Base-by-base conservation (phyloP, 2,888 invertebrate genomes). In the Mantis religiosa region DNA sequence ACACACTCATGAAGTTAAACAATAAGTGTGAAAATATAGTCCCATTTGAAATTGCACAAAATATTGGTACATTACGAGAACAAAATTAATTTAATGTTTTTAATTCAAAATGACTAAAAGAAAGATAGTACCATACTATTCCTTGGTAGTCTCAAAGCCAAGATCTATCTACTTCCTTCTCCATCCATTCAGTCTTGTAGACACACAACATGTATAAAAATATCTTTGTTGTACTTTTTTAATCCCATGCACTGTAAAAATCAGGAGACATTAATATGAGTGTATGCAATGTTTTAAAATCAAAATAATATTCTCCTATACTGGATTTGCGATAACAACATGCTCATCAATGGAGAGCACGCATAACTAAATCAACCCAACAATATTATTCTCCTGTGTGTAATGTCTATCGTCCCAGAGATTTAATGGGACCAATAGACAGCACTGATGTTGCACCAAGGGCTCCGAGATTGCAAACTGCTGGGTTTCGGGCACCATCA, bases 401-500 rank as follows among this genome's bases (percentile, higher is more conserved):
- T 20, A 15, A 9, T 7, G 41, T 82, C 27, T 87, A 87, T 82
- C 87, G 82, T 81, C 82, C 82, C 6, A 95, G 93, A 8, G 94
- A 94, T 92, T 96, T 96, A 1, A 97, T 93, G 7, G 97, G 97
- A 0, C 97, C 97, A 91, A 97, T 93, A 91, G 96, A 96, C 88
- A 97, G 92, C 89, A 97, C 94, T 15, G 96, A 96, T 81, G 96
- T 95, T 6, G 96, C 96, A 88, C 96, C 96, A 14, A 97, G 93
- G 12, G 95, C 96, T 87, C 94, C 94, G 91, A 96, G 93, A 92
- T 94, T 95, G 85, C 94, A 94, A 85, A 95, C 93, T 89, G 93
- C 93, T 1, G 95, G 94, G 91, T 95, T 95, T 90, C 95, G 94
- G 89, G 95, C 94, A 90, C 95, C 95, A 91, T 96, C 95, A 87